Base-by-base conservation (phyloP, 2,113 vertebrate genomes). In the Prochilodus magdalenae region DNA sequence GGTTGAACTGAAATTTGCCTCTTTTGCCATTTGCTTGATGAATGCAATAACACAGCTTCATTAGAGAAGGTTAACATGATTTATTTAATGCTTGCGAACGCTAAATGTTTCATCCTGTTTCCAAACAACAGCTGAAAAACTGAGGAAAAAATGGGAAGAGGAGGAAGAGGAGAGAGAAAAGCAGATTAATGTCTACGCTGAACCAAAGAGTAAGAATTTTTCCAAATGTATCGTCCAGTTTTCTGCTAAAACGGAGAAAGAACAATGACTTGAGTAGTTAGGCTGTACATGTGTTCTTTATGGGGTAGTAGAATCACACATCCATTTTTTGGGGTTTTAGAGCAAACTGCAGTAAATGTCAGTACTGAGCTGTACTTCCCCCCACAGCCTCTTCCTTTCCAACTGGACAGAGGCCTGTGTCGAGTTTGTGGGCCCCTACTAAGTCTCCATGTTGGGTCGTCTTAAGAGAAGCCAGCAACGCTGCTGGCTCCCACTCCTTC, bases 61-160 rank as follows among this genome's bases (percentile, higher is more conserved):
- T 12, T 22, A 60, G 22, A 2, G n/a, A 55, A 55, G 30, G 29
- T 66, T 36, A 12, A 22, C 20, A 33, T 15, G 15, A 10, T 3
- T 65, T 13, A n/a, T 33, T 66, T 66, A 10, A 30, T 20, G 29
- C 36, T 69, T 22, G 2, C 22, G 16, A 36, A 1, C 4, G 20
- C 55, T 59, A 8, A 33, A 40, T 70, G 3, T 44, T 40, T 60
- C 47, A 69, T 8, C 30, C 3, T 18, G 29, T 82, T 12, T 74
- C 2, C 26, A 27, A 40, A 47, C 36, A 60, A 78, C 86, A 94
- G 91, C 93, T 11, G 93, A 94, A 89, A 91, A 90, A 72, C 87
- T 90, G 86, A 92, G 83, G 90, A 94, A 94, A 88, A 80, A 89
- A 80, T 94, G 92, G 94, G 94, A 95, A 79, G 94, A 95, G 79